Percentiles rank a stretch among this genome's conserved stretches.
phyloP scores from a whole-genome alignment of 2,113 vertebrate species.

The Podarcis raffonei region DNA sequence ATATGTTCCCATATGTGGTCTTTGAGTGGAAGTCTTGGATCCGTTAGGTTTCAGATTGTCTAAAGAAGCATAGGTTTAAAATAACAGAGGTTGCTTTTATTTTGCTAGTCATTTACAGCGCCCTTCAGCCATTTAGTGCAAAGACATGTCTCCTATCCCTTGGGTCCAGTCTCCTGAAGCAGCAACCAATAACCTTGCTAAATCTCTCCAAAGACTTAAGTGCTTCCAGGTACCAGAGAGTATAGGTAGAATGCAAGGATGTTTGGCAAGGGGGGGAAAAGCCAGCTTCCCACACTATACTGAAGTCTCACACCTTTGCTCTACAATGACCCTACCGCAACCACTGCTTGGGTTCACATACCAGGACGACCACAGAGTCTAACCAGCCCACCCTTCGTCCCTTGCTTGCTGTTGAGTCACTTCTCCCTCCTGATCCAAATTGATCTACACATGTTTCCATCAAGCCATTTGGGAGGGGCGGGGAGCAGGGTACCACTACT shows the following conservation, averaged over 20 bases:
- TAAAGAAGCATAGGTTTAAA: not conserved
- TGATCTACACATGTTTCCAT: not conserved
- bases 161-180: not conserved
- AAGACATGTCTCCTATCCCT: conserved; percentile 35
- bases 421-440: not conserved
- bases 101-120: conserved; percentile 30
- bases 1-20: conserved; percentile 53
- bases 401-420: conserved; percentile 21
- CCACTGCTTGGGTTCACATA: not conserved
- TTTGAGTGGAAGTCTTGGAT: conserved; percentile 42
- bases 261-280: conserved; percentile 56
- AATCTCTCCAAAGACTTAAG: conserved; percentile 56
- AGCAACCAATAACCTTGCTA: not conserved
- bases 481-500: not conserved
- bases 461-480: not conserved
- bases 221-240: conserved; percentile 75
- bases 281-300: conserved; percentile 35
- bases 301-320: not conserved
- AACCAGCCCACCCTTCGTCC: not conserved
- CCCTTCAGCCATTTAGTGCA: conserved; percentile 41
- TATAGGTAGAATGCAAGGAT: conserved; percentile 56
- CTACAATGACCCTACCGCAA: not conserved
- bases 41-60: not conserved
- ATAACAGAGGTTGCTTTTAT: not conserved
- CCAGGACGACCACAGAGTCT: not conserved